Percentiles rank a stretch among this genome's conserved stretches.
Conservation (phyloP, 2,797 vertebrate species). For the Intellagama lesueurii region DNA sequence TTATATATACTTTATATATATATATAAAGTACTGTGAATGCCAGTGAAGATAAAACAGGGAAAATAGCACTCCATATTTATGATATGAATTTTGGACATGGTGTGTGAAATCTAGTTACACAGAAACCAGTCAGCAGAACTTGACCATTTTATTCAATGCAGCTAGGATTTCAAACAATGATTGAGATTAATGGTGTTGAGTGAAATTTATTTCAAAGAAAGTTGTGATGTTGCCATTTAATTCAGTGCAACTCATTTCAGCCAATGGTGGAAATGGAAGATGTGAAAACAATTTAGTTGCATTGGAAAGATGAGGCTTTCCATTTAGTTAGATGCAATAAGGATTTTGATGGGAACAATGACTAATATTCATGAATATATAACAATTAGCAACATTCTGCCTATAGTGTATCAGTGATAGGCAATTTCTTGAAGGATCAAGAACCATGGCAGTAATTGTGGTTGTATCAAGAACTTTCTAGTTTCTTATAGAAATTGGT, state of each 20-base stretch:
- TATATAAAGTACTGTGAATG: conserved; percentile 58
- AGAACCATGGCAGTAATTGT: not conserved
- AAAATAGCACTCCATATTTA: conserved; percentile 33
- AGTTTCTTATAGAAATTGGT: not conserved
- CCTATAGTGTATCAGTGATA: not conserved
- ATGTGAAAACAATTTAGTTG: conserved; percentile 16
- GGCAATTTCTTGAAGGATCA: not conserved
- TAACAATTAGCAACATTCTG: conserved; percentile 14
- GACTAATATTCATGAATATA: conserved; percentile 31
- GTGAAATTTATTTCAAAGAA: conserved; percentile 1
- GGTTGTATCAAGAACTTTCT: not conserved
- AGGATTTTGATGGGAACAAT: conserved; percentile 15
- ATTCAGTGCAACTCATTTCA: conserved; percentile 5
- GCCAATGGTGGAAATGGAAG: conserved; percentile 45
- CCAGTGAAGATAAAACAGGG: conserved; percentile 75
- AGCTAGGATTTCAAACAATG: conserved; percentile 26
- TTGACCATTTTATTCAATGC: not conserved
- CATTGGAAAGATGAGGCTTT: not conserved
- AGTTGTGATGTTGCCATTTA: not conserved
- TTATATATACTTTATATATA: conserved; percentile 20
- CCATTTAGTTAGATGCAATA: not conserved
- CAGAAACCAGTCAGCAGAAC: not conserved
- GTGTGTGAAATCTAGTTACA: conserved; percentile 13
- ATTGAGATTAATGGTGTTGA: conserved; percentile 37
- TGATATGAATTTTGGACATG: conserved; percentile 45